phyloP scores from a whole-genome alignment of 2,797 vertebrate genomes.

The Catostomus latipinnis region DNA sequence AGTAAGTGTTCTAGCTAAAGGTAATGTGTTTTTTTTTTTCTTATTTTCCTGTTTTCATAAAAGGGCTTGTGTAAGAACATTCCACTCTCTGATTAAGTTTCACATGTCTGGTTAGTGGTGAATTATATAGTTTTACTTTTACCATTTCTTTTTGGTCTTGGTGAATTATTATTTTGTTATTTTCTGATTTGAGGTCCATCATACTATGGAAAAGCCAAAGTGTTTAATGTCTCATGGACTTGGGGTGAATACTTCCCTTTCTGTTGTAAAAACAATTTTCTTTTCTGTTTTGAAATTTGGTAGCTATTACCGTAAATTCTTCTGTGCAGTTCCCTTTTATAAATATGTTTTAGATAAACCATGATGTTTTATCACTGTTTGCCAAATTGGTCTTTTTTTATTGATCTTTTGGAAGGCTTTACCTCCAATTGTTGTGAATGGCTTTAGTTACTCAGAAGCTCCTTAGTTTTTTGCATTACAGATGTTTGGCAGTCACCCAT shows the following conservation, averaged over 20 bases:
- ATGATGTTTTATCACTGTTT: conserved; percentile 45
- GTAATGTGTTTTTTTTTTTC: conserved; percentile 19
- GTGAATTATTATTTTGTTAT: conserved; percentile 27
- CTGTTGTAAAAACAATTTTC: conserved; percentile 55
- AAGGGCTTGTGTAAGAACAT: conserved; percentile 35
- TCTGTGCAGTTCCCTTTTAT: conserved; percentile 42
- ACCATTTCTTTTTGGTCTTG: conserved; percentile 29
- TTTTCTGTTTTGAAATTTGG: conserved; percentile 60
- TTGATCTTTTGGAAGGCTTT: conserved; percentile 56
- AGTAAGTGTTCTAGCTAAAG: conserved; percentile 27
- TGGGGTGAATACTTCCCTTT: conserved; percentile 35
- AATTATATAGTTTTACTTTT: conserved; percentile 37
- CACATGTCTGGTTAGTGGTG: conserved; percentile 44
- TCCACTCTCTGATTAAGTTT: conserved; percentile 41
- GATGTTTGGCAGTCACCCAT: conserved; percentile 58
- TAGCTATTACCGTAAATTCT: conserved; percentile 57
- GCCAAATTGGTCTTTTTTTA: conserved; percentile 63
- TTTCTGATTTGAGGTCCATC: conserved; percentile 52
- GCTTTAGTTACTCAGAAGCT: conserved; percentile 62
- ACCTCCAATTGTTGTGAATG: conserved; percentile 60
- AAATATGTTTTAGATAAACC: conserved; percentile 72
- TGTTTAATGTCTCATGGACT: conserved; percentile 47
- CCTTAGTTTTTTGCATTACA: conserved; percentile 39
- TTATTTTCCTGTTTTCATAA: conserved; percentile 33
- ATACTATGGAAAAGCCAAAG: conserved; percentile 35